phyloP scores from a whole-genome alignment of 2,113 vertebrate species.

The Hyaena hyaena region DNA sequence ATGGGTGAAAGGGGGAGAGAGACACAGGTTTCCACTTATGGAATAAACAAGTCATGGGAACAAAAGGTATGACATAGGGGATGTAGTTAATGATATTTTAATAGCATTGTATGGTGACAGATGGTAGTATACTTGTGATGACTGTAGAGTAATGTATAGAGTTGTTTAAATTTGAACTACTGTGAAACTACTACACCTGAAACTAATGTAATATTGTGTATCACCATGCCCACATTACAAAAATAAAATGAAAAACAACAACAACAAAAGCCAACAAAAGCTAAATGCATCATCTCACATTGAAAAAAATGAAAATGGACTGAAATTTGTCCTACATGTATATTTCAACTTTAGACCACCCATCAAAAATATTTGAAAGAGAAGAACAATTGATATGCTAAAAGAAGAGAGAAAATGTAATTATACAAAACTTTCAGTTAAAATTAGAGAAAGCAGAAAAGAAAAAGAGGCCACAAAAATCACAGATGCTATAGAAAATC shows the following conservation, averaged over 20 bases:
- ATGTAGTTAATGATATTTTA: not conserved
- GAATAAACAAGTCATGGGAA: not conserved
- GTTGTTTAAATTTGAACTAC: not conserved
- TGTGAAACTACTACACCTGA: not conserved
- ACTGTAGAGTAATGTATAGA: not conserved
- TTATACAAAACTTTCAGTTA: not conserved
- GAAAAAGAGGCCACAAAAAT: not conserved
- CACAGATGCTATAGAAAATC: not conserved
- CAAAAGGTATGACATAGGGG: not conserved
- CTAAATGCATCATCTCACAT: not conserved
- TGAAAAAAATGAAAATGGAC: not conserved
- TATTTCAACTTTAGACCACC: not conserved
- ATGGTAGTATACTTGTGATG: not conserved
- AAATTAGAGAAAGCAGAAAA: conserved; percentile 1
- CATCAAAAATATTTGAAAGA: not conserved
- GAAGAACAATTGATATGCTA: not conserved
- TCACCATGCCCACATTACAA: not conserved
- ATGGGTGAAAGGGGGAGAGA: not conserved
- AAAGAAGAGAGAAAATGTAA: not conserved
- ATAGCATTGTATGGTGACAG: not conserved
- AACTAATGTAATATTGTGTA: not conserved
- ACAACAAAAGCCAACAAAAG: too few species aligned
- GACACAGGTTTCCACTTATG: not conserved
- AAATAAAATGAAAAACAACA: not conserved
- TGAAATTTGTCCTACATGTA: not conserved